A percentile compares a stretch with the other conserved stretches of the same genome.
These are phyloP conservation scores for Proterorhinus semilunaris DNA, from an alignment of 2,113 vertebrate genomes.

Conservation along the genomic window DNA sequence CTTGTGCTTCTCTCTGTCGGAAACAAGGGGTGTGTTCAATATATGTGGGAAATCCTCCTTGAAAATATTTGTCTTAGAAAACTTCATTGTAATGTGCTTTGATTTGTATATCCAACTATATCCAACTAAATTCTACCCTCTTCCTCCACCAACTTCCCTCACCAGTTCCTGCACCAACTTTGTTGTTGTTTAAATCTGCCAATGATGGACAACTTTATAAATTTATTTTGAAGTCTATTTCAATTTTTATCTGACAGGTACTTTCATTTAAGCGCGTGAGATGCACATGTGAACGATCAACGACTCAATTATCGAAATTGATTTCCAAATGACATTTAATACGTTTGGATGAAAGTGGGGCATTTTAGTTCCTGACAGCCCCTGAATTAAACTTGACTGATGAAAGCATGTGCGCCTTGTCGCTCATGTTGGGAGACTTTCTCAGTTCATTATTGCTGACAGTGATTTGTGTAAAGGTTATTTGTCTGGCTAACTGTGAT, in stretches of 20 bases:
- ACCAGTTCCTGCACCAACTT: no score
- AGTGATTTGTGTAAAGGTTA: conserved; percentile 35
- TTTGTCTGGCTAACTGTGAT: conserved; percentile 57
- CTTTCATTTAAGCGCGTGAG: conserved; percentile 40
- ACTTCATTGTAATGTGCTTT: no score
- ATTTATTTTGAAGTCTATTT: conserved; percentile 24
- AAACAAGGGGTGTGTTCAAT: no score
- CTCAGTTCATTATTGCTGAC: conserved; percentile 37
- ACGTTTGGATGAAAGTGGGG: conserved; percentile 39
- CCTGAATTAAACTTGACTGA: conserved; percentile 57
- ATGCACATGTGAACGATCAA: conserved; percentile 42
- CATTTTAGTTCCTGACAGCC: conserved; percentile 47
- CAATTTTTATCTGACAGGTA: conserved; percentile 43
- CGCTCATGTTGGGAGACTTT: conserved; percentile 33
- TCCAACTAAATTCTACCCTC: no score
- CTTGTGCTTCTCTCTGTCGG: no score
- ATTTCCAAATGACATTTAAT: conserved; percentile 56
- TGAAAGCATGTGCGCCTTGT: conserved; percentile 37
- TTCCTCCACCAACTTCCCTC: no score
- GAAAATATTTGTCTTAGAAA: no score
- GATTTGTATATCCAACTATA: no score
- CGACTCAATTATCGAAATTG: conserved; percentile 55
- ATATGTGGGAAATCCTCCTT: no score
- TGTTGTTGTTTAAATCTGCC: neutral
- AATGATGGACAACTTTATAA: conserved; percentile 21